Percentiles rank a stretch among this genome's conserved stretches.
phyloP scores from a whole-genome alignment of 2,797 vertebrate species.

The Salarias fasciatus region DNA sequence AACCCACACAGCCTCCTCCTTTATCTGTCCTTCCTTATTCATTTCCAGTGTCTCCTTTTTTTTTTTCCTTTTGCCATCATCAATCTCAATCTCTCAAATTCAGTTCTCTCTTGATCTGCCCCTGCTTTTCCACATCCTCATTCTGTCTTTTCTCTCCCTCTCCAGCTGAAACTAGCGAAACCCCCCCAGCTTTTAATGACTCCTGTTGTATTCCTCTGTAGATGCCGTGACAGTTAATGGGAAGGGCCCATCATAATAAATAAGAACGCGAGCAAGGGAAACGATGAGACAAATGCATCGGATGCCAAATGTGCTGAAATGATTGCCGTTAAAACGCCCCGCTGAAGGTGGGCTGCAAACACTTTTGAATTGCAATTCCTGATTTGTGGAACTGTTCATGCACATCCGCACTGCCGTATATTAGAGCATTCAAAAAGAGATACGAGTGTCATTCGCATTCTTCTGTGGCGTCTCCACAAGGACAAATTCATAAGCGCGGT shows the following conservation, averaged over 20 bases:
- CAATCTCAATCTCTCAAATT: slow-evolving; percentile 23
- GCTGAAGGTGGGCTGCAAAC: background rate
- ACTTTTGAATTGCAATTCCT: slow-evolving; percentile 3
- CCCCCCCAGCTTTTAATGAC: slow-evolving; percentile 20
- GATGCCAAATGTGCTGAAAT: slow-evolving; percentile 30
- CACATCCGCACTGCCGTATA: slow-evolving; percentile 8
- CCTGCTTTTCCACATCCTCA: slow-evolving; percentile 28
- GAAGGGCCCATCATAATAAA: background rate
- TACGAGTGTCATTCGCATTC: slow-evolving; percentile 28
- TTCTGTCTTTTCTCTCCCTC: slow-evolving; percentile 25
- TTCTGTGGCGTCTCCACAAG: slow-evolving; percentile 38
- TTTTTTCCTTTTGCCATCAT: slow-evolving; percentile 12
- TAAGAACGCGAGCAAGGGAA: background rate
- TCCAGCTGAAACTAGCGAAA: slow-evolving; percentile 16
- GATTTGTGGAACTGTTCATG: slow-evolving; percentile 4
- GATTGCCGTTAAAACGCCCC: slow-evolving; percentile 16
- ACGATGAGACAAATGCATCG: background rate
- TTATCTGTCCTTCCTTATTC: slow-evolving; percentile 1
- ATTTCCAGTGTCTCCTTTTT: slow-evolving; percentile 6
- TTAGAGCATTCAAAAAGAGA: slow-evolving; percentile 22
- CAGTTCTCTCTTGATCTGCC: slow-evolving; percentile 36
- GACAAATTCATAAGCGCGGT: slow-evolving; percentile 40
- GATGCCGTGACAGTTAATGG: slow-evolving; percentile 8
- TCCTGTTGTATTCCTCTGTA: background rate
- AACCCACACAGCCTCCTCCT: slow-evolving; percentile 13